Percentiles rank a stretch among this genome's conserved stretches.
phyloP scores from a whole-genome alignment of 2,113 vertebrate genomes.

The Myanophis thanlyinensis region DNA sequence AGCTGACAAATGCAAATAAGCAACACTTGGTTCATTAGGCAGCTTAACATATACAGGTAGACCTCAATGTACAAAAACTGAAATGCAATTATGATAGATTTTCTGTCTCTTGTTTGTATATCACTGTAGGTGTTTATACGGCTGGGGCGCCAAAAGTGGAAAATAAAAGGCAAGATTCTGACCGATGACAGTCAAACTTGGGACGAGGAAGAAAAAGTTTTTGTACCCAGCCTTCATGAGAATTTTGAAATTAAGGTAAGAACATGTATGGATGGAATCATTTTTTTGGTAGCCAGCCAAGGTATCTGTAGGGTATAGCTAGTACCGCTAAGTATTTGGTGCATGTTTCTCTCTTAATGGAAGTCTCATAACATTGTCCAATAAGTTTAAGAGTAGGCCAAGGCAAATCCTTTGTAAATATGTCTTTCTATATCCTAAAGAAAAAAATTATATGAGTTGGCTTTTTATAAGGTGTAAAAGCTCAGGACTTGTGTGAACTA shows the following conservation, averaged over 20 bases:
- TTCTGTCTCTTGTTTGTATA: background rate
- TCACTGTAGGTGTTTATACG: slow-evolving; percentile 82
- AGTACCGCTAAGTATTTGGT: background rate
- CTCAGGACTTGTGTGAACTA: background rate
- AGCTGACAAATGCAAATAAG: background rate
- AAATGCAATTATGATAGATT: fast-evolving
- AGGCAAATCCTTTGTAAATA: background rate
- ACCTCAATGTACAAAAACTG: background rate
- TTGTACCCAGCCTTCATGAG: slow-evolving; percentile 86
- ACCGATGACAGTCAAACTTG: slow-evolving; percentile 88
- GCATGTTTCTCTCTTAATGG: background rate
- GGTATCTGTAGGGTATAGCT: background rate
- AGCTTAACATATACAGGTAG: background rate
- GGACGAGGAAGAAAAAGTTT: slow-evolving; percentile 90
- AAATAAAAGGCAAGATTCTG: slow-evolving; percentile 87
- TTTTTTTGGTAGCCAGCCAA: background rate
- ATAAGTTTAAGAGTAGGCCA: background rate
- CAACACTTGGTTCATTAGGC: background rate
- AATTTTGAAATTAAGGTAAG: slow-evolving; percentile 94
- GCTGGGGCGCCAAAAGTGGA: slow-evolving; percentile 90
- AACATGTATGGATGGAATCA: slow-evolving; percentile 22
- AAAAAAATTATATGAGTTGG: background rate
- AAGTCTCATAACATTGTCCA: background rate
- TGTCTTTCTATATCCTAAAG: no score
- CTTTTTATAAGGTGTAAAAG: background rate